Base-by-base conservation (phyloP, 2,888 invertebrate species). In the Linnaemya tessellans region DNA sequence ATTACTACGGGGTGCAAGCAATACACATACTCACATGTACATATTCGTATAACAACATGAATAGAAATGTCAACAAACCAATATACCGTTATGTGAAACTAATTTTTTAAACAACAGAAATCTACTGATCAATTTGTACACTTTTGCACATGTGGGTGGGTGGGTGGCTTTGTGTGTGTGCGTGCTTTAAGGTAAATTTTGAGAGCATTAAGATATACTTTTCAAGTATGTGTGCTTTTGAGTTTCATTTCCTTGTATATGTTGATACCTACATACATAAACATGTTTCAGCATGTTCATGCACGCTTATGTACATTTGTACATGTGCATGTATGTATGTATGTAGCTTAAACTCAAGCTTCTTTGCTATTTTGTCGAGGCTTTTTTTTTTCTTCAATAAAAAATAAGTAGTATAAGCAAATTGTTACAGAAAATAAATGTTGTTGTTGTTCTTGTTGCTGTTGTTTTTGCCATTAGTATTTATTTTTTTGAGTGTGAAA, bases 401-500 rank as follows among this genome's bases (percentile, higher is more conserved):
- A 70, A 56, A 77, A 74, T 60, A 58, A 43, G 10, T 30, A 51
- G 13, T 30, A 43, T 20, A 60, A 51, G n/a, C 80, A 67, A 81
- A 75, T 80, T 81, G 78, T 79, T 74, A 81, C 77, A 74, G 43
- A 80, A 35, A 58, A 60, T 38, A 18, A 38, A 9, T 64, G 54
- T 35, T 43, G 15, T 20, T 58, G 18, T 74, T 64, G 54, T 35
- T 43, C 10, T 20, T 58, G 18, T 74, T 74, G 41, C 11, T 30
- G n/a, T n/a, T 79, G 18, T 60, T 68, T 46, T 74, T 77, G n/a
- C 7, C 5, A 25, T 65, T 62, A 2, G 25, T 65, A 58, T 62
- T 54, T 65, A 58, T 70, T 62, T 70, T 71, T 79, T 80, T 65
- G 73, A 82, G 82, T 82, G 85, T 85, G 82, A 85, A 75, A 71